Conservation (phyloP, 2,888 invertebrate species). For the Leptothorax acervorum region DNA sequence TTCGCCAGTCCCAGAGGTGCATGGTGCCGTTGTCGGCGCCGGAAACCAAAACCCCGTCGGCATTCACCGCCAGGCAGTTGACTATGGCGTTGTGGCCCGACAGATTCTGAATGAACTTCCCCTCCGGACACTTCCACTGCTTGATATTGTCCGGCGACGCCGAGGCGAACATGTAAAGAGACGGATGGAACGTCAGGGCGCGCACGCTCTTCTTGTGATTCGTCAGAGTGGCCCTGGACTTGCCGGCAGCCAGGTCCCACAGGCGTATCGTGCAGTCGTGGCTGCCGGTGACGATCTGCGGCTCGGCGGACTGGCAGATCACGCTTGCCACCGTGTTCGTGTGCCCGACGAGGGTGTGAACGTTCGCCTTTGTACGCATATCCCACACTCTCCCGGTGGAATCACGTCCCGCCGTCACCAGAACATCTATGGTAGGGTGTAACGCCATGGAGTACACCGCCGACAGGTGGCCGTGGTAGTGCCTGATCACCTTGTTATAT, state of each 20-base stretch:
- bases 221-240: slow-evolving; percentile 96
- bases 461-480: slow-evolving; percentile 99
- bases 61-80: slow-evolving; percentile 97
- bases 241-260: slow-evolving; percentile 99
- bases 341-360: slow-evolving; percentile 98
- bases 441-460: slow-evolving; percentile 97
- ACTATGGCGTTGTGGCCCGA: slow-evolving; percentile 99
- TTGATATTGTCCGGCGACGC: slow-evolving; percentile 99
- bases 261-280: slow-evolving; percentile 98
- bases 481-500: slow-evolving; percentile 98
- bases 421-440: slow-evolving; percentile 98
- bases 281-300: slow-evolving; percentile 96
- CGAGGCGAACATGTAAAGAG: slow-evolving; percentile 97
- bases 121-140: slow-evolving; percentile 99
- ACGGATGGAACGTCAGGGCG: slow-evolving; percentile 92
- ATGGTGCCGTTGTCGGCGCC: slow-evolving; percentile 99
- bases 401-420: slow-evolving; percentile 97
- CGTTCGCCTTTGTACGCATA: slow-evolving; percentile 99
- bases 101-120: slow-evolving; percentile 98
- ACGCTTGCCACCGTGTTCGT: slow-evolving; percentile 99
- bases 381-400: slow-evolving; percentile 99
- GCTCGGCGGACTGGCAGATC: slow-evolving; percentile 96
- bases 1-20: slow-evolving; percentile 99
- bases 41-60: slow-evolving; percentile 98
- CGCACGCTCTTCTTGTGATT: slow-evolving; percentile 99